Evolutionary conservation across 2,797 vertebrate genomes (phyloP).

Genomic region (Lateolabrax maculatus): DNA sequence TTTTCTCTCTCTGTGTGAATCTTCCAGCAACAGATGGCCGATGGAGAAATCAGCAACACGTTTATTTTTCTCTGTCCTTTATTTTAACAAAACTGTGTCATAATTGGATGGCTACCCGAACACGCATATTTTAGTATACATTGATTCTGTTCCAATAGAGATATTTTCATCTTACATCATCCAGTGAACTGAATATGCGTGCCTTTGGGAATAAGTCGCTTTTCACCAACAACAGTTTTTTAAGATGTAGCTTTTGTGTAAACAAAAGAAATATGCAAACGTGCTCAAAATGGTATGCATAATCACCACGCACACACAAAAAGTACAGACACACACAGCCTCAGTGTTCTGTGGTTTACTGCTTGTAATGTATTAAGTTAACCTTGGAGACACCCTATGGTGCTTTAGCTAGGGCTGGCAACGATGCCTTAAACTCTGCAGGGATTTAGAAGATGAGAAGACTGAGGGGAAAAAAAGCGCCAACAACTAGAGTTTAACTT

Average conservation of each 20-base stretch:
- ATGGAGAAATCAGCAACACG: conserved; percentile 83
- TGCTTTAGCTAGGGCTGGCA: conserved; percentile 53
- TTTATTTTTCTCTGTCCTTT: conserved; percentile 84
- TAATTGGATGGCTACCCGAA: conserved; percentile 76
- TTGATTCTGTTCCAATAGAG: conserved; percentile 70
- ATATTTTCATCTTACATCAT: conserved; percentile 73
- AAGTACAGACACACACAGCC: not conserved
- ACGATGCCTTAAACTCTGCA: conserved; percentile 57
- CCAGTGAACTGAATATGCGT: conserved; percentile 41
- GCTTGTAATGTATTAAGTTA: conserved; percentile 67
- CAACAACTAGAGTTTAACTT: conserved; percentile 60
- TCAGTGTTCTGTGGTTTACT: conserved; percentile 19
- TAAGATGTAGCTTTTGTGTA: conserved; percentile 34
- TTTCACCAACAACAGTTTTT: conserved; percentile 41
- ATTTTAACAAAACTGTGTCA: conserved; percentile 81
- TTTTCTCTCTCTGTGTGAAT: conserved; percentile 70
- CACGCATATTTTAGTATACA: conserved; percentile 76
- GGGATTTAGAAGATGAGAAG: conserved; percentile 55
- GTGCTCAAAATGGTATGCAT: conserved; percentile 11
- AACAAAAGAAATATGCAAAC: conserved; percentile 28
- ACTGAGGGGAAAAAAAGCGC: conserved; percentile 20
- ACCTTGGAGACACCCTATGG: conserved; percentile 67
- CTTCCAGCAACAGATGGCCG: conserved; percentile 86
- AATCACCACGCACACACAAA: conserved; percentile 14
- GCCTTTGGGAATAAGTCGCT: conserved; percentile 47